Base-by-base conservation (phyloP, 64 coral and sea anemone species). In the Pocillopora verrucosa region DNA sequence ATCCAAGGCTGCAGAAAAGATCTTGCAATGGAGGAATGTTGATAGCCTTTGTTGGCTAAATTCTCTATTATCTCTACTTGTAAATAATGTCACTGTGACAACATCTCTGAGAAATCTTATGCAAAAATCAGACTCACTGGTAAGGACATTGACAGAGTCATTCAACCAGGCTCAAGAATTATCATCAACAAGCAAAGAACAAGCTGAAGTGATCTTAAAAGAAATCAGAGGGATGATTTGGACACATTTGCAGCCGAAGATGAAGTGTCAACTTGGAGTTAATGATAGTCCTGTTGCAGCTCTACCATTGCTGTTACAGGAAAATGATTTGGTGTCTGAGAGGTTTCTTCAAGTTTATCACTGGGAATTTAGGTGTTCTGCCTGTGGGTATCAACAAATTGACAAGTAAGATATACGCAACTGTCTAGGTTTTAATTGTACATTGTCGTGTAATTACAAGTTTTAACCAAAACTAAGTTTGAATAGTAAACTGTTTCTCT, bases 201-300 rank as follows among this genome's bases (percentile, higher is more conserved):
- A 74, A 15, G 91, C 91, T 34, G 78, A 73, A 20, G 76, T 74
- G 30, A 15, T 80, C n/a, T 78, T 99, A 22, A 5, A 80, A 14
- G 79, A 91, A 36, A 72, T 80, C 2, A 78, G 97, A 10, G 72
- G 80, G 19, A 36, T 35, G 12, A 85, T 99, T 41, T 99, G 94
- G 94, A 58, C 51, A 5, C 93, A 91, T 84, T 56, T 99, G 30
- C 56, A 93, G 60, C 88, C 90, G 14, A 93, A 88, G 25, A 93
- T 99, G 91, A 95, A 99, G 37, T 99, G 97, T 57, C 13, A 78
- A 64, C 38, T 87, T n/a, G 97, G 94, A 70, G 88, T 99, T 2
- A 95, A 99, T 64, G 97, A 99, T 45, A 92, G 90, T 14, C 91
- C 97, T 16, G 63, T 99, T 0, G 68, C 59, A 12, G 94, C 94